Conservation (phyloP, 2,113 vertebrate species). For the Lophura nycthemera region DNA sequence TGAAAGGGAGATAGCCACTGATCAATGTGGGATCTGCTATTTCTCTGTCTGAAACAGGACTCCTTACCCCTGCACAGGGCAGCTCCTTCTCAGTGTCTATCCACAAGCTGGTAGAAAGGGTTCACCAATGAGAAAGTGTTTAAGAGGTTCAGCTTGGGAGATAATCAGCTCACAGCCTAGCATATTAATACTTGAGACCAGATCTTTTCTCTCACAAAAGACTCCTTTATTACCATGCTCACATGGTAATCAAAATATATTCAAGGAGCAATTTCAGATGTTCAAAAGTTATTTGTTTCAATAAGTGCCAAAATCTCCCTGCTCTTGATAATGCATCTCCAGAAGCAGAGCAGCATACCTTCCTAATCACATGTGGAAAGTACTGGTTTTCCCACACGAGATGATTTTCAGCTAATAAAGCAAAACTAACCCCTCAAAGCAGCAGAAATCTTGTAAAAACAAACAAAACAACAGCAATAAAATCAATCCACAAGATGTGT, state of each 20-base stretch:
- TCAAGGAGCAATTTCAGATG: neutral
- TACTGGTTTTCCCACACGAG: neutral
- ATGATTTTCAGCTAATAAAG: neutral
- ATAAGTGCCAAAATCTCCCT: conserved; percentile 7
- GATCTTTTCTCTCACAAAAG: neutral
- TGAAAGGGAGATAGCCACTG: neutral
- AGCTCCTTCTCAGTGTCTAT: neutral
- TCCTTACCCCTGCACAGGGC: neutral
- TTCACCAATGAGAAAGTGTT: neutral
- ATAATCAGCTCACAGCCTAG: neutral
- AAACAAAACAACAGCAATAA: neutral
- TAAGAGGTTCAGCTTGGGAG: neutral
- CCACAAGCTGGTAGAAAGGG: neutral
- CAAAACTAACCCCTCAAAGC: neutral
- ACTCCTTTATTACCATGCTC: conserved; percentile 14
- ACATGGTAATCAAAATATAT: conserved; percentile 26
- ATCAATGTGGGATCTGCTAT: neutral
- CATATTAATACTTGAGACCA: neutral
- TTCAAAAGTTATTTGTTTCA: conserved; percentile 40
- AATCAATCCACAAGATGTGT: neutral
- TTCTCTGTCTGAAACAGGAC: neutral
- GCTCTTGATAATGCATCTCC: neutral
- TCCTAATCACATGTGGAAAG: conserved; percentile 13
- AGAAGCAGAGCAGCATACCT: neutral
- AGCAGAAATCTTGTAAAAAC: neutral